These are phyloP conservation scores for Melinaea menophilus DNA, from an alignment of 2,888 invertebrate species.

Conservation along the genomic window DNA sequence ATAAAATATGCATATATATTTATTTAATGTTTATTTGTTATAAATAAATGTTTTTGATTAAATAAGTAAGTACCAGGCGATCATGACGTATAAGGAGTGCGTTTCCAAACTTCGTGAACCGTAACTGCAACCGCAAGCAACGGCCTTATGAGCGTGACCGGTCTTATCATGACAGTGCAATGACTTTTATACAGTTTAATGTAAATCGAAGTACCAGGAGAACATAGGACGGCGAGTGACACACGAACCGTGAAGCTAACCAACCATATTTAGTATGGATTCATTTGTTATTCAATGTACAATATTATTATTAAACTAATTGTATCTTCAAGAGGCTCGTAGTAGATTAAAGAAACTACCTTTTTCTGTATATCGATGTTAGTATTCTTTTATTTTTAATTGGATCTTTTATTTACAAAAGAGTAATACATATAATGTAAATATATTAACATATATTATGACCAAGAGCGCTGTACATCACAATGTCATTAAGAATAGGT, in stretches of 20 bases:
- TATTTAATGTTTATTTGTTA: no score
- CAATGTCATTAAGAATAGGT: constrained; percentile 30
- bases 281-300: neutral
- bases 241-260: neutral
- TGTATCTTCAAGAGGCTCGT: no score
- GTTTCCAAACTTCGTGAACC: constrained; percentile 22
- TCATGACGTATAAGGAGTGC: constrained; percentile 19
- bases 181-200: constrained; percentile 18
- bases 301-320: neutral
- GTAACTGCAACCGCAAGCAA: constrained; percentile 30
- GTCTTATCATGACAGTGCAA: constrained; percentile 26
- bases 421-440: no score
- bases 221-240: neutral
- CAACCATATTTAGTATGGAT: neutral
- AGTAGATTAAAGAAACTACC: no score
- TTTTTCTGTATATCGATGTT: no score
- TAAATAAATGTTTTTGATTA: neutral
- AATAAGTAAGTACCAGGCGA: constrained; percentile 3
- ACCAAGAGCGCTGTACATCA: constrained; percentile 14
- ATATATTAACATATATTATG: no score
- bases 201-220: constrained; percentile 8
- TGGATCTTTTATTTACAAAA: no score
- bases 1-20: no score
- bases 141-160: constrained; percentile 33
- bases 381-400: no score